Percentiles rank a stretch among this genome's conserved stretches.
These are phyloP conservation scores for Phyllotreta cruciferae DNA, from an alignment of 2,888 invertebrate species.

Conservation along the genomic window DNA sequence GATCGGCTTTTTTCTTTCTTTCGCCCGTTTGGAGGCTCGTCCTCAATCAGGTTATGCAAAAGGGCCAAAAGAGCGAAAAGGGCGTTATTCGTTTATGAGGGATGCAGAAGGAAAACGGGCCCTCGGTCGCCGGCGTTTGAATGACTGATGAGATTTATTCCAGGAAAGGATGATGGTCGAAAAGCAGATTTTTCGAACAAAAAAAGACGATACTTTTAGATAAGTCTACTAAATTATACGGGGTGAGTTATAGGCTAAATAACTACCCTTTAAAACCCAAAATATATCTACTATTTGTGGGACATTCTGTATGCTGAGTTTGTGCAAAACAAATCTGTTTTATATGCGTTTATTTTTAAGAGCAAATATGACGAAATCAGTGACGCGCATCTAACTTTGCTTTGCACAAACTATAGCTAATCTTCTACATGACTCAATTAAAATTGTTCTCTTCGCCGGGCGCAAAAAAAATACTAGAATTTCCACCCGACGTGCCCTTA, in stretches of 20 bases:
- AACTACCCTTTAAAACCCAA: too few relatives aligned
- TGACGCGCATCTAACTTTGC: too few relatives aligned
- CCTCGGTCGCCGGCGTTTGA: not conserved
- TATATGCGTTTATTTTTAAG: too few relatives aligned
- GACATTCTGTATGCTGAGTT: too few relatives aligned
- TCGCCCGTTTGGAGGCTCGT: slow-evolving; percentile 15
- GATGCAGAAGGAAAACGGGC: slow-evolving; percentile 18
- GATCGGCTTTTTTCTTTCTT: slow-evolving; percentile 30
- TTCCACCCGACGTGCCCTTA: slow-evolving; percentile 27
- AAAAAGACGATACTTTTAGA: slow-evolving; percentile 1
- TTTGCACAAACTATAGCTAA: too few relatives aligned
- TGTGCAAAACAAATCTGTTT: too few relatives aligned
- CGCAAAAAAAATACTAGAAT: slow-evolving; percentile 33
- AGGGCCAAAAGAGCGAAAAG: slow-evolving; percentile 16
- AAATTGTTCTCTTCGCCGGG: slow-evolving; percentile 38
- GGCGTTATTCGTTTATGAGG: slow-evolving; percentile 31
- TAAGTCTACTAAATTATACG: not conserved
- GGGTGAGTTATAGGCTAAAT: too few relatives aligned
- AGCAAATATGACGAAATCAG: too few relatives aligned
- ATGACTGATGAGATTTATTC: slow-evolving; percentile 27
- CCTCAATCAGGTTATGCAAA: slow-evolving; percentile 38
- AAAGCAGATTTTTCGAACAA: not conserved
- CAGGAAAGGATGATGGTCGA: slow-evolving; percentile 2
- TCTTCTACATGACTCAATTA: too few relatives aligned
- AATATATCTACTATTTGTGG: too few relatives aligned